Conservation (phyloP, 2,797 vertebrate genomes). For the Pipistrellus pipistrellus region DNA sequence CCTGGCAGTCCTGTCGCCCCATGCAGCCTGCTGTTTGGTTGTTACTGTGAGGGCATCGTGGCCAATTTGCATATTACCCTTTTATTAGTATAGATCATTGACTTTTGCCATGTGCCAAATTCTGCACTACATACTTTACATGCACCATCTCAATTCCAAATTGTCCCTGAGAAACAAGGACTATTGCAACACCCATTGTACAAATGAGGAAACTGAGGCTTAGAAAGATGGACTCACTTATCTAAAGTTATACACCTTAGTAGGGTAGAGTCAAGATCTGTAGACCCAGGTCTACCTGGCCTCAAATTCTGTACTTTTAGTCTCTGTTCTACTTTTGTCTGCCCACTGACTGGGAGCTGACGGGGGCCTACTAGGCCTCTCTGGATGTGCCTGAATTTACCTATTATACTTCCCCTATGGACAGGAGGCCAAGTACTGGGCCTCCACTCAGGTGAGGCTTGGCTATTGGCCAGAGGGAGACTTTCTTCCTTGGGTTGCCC, state of each 20-base stretch:
- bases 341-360: neutral
- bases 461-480: neutral
- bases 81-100: neutral
- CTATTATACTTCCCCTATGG: neutral
- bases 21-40: too few relatives aligned
- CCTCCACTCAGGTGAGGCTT: neutral
- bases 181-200: neutral
- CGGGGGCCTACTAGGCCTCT: neutral
- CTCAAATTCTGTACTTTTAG: neutral
- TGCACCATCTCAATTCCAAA: neutral
- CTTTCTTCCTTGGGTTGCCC: neutral
- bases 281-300: neutral
- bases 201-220: neutral
- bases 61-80: too few relatives aligned
- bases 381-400: neutral
- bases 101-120: neutral
- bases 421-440: neutral
- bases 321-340: neutral
- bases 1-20: too few relatives aligned
- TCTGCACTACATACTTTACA: neutral
- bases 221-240: neutral
- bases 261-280: neutral
- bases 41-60: too few relatives aligned
- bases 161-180: conserved; percentile 5
- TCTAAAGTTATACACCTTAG: neutral